Evolutionary conservation across 2,888 invertebrate genomes (phyloP), one percentile per base, ranked within the genome.

Genomic region (Orchesellides sinensis): DNA sequence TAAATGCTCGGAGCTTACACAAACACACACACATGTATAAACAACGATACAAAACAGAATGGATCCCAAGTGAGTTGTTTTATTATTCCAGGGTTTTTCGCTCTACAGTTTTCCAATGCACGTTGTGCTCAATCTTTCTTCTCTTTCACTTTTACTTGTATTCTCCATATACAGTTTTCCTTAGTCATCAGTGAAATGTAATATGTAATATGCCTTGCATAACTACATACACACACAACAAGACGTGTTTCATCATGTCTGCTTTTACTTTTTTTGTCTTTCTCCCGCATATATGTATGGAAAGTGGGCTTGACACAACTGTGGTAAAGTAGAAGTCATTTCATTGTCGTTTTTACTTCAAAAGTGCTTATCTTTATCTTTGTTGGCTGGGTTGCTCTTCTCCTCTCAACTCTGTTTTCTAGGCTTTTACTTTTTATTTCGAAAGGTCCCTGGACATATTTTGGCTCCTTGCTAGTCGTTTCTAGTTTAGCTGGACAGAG

Each of bases 61-160:
- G 78, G 68, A 78, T 78, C 78, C 78, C 78, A 25, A 56, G 78
- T 78, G 78, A 78, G 78, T 68, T 78, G 78, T 78, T 78, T 78
- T 78, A 78, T 78, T 68, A 69, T 78, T 78, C 69, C 69, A 59
- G 59, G 69, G 59, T 59, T 78, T 78, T 78, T 66, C 61, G 56
- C 49, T 59, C 17, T 32, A 32, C 29, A 21, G 32, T 59, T 29
- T 59, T 59, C 17, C 29, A 1, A 14, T 19, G 8, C 56, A 27
- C 19, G 56, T 23, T 56, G 14, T 29, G 32, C 32, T 32, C 59
- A 59, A 59, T 59, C 29, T 17, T 59, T 59, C 29, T 32, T 59
- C 32, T 32, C 32, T 27, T 56, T 17, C 29, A 32, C 59, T 17
- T 52, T n/a, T 29, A 17, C 32, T 32, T 59, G 6, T 40, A 40